Conservation (phyloP, 2,888 invertebrate species). For the Sarcophaga subvicina region DNA sequence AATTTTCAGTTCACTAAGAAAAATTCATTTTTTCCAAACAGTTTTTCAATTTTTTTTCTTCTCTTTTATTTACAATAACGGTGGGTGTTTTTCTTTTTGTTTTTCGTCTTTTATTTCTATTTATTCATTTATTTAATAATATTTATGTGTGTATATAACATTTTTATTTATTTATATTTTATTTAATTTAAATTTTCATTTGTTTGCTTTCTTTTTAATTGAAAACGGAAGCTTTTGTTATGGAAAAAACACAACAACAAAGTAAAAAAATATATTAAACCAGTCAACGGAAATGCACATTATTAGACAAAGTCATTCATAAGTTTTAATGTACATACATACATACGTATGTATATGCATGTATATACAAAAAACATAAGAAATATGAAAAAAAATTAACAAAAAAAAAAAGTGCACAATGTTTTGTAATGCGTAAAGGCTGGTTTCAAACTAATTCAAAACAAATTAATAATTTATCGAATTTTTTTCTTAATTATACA, state of each 20-base stretch:
- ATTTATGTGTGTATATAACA: constrained; percentile 12
- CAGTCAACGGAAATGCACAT: constrained; percentile 69
- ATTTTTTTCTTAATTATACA: background rate
- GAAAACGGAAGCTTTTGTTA: constrained; percentile 67
- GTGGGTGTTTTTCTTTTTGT: constrained; percentile 52
- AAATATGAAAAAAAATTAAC: background rate
- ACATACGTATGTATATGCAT: too few relatives aligned
- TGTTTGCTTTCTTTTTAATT: constrained; percentile 13
- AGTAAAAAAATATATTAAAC: constrained; percentile 38
- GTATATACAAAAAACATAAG: too few relatives aligned
- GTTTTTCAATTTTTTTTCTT: background rate
- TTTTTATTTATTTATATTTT: constrained; percentile 40
- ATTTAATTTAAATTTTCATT: constrained; percentile 26
- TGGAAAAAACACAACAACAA: background rate
- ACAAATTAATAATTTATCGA: background rate
- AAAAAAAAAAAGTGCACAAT: background rate
- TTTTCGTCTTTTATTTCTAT: constrained; percentile 32
- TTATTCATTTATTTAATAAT: constrained; percentile 12
- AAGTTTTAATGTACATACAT: background rate
- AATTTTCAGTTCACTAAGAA: constrained; percentile 51
- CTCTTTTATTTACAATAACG: background rate
- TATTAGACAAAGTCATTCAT: constrained; percentile 42
- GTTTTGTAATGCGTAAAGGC: background rate
- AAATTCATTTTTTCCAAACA: background rate
- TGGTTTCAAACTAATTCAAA: background rate